phyloP scores from a whole-genome alignment of 2,113 vertebrate genomes.

The Melanostigma gelatinosum region DNA sequence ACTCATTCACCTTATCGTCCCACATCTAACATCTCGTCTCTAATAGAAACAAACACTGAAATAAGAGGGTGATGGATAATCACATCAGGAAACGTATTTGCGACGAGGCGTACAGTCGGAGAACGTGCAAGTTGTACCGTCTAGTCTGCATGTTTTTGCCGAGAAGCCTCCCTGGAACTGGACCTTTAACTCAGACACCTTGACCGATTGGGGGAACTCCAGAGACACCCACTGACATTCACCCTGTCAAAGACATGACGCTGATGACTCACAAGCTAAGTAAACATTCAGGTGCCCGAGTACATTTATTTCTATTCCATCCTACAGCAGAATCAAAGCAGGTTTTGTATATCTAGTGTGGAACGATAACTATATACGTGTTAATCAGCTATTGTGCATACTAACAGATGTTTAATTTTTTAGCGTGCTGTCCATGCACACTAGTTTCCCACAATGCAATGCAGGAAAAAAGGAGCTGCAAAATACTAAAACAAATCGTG shows the following conservation, averaged over 20 bases:
- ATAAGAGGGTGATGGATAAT: background rate
- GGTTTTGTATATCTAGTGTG: background rate
- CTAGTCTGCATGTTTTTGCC: constrained; percentile 85
- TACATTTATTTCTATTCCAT: background rate
- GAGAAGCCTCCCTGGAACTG: constrained; percentile 98
- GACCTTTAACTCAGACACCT: constrained; percentile 84
- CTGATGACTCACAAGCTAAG: background rate
- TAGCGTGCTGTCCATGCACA: background rate
- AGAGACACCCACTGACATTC: constrained; percentile 90
- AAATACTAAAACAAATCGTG: background rate
- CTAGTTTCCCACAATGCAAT: background rate
- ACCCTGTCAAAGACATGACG: constrained; percentile 81
- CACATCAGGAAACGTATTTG: background rate
- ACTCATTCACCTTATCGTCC: background rate
- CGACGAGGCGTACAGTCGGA: fast-evolving
- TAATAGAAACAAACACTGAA: background rate
- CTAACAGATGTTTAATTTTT: background rate
- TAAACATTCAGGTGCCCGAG: background rate
- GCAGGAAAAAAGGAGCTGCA: background rate
- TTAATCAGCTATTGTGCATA: background rate
- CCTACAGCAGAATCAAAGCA: too few species aligned
- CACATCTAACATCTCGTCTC: background rate
- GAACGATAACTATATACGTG: background rate
- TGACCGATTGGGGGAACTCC: constrained; percentile 88
- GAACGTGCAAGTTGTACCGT: constrained; percentile 83